Percentiles rank a stretch among this genome's conserved stretches.
phyloP scores from a whole-genome alignment of 2,113 vertebrate genomes.

The Malurus cyaneus region DNA sequence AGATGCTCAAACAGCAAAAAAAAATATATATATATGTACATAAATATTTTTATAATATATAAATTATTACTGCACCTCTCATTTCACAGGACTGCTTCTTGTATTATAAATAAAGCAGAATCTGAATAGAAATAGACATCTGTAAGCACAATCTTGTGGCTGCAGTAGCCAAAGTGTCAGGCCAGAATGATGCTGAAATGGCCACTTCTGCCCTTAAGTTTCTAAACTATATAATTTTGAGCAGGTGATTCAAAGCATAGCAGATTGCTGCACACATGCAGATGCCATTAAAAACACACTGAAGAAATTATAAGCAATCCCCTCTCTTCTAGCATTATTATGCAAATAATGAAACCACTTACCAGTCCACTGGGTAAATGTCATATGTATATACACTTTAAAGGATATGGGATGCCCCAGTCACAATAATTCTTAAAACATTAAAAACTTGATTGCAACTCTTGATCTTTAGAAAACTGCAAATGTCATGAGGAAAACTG shows the following conservation, averaged over 20 bases:
- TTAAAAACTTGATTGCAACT: background rate
- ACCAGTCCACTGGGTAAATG: background rate
- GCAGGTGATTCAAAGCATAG: background rate
- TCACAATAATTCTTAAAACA: background rate
- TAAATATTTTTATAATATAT: background rate
- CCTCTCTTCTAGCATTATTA: background rate
- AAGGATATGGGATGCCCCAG: background rate
- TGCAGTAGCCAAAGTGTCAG: background rate
- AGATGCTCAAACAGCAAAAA: background rate
- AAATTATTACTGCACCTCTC: background rate
- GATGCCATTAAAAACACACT: background rate
- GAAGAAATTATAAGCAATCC: background rate
- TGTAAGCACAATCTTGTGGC: background rate
- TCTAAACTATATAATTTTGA: background rate
- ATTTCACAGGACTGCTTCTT: background rate
- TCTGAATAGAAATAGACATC: background rate
- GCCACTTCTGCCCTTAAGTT: background rate
- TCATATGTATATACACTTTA: background rate
- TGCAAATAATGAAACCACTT: background rate
- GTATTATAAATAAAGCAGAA: background rate
- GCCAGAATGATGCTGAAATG: background rate
- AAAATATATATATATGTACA: background rate
- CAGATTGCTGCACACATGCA: fast-evolving
- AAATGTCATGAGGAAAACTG: background rate
- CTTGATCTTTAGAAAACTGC: background rate